Conservation (phyloP, 2,888 invertebrate genomes). For the Spilarctia lutea region DNA sequence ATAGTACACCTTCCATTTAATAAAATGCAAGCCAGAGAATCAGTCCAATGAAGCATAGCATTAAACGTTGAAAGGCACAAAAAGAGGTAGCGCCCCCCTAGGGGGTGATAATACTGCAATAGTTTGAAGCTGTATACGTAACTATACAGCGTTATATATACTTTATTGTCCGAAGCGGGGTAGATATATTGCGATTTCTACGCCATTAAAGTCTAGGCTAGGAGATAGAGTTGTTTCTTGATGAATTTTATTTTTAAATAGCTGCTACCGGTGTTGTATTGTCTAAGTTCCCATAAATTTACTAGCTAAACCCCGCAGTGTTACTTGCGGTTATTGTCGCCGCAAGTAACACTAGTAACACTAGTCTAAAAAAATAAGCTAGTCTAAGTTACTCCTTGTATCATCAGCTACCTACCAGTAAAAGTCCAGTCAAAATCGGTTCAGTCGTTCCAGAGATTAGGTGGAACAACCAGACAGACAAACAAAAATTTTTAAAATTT, state of each 20-base stretch:
- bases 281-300: background rate
- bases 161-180: conserved; percentile 60
- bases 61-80: conserved; percentile 46
- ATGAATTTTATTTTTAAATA: background rate
- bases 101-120: conserved; percentile 27
- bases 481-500: no score
- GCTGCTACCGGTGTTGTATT: background rate
- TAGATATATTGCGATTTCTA: conserved; percentile 55
- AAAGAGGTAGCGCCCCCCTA: conserved; percentile 32
- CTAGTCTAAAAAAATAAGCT: no score
- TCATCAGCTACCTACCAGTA: no score
- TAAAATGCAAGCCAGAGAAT: conserved; percentile 19
- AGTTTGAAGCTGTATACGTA: conserved; percentile 40
- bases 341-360: no score
- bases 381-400: no score
- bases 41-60: conserved; percentile 30
- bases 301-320: no score
- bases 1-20: background rate
- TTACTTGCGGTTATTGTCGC: no score
- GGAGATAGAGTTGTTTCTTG: conserved; percentile 31
- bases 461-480: no score
- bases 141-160: conserved; percentile 28
- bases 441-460: no score
- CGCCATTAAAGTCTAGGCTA: conserved; percentile 51
- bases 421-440: no score